Conservation (phyloP, 2,888 invertebrate species). For the Palloptera scutellata region DNA sequence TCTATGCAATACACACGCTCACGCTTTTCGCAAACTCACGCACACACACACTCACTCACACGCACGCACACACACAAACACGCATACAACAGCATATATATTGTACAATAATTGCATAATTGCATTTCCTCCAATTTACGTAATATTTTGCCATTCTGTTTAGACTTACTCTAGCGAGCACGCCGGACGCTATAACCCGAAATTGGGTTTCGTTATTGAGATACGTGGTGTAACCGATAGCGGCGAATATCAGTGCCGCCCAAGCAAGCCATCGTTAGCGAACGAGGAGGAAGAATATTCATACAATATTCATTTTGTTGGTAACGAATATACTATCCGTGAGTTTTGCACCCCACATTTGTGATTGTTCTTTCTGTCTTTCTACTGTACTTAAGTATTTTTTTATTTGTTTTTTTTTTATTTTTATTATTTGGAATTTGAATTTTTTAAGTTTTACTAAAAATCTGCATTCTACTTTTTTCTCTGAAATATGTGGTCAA, state of each 20-base stretch:
- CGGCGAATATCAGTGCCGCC: conserved; percentile 57
- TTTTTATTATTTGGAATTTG: conserved; percentile 18
- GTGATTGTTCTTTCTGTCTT: conserved; percentile 61
- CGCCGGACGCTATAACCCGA: conserved; percentile 57
- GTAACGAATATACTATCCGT: conserved; percentile 62
- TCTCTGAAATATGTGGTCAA: background rate
- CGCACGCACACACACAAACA: conserved; percentile 8
- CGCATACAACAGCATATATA: background rate
- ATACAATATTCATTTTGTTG: conserved; percentile 52
- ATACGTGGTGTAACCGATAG: conserved; percentile 56
- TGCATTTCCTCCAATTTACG: background rate
- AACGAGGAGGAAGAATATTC: conserved; percentile 53
- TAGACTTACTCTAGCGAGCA: conserved; percentile 56
- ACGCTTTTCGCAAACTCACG: background rate
- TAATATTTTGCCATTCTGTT: conserved; percentile 26
- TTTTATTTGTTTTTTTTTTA: conserved; percentile 15
- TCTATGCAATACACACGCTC: background rate
- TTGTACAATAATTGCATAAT: conserved; percentile 6
- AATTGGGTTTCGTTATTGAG: conserved; percentile 59
- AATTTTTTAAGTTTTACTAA: background rate
- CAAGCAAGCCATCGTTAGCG: conserved; percentile 51
- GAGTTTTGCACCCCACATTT: conserved; percentile 64
- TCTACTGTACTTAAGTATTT: conserved; percentile 25
- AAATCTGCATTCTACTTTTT: too few species aligned
- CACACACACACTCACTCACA: conserved; percentile 15